phyloP scores from a whole-genome alignment of 2,113 vertebrate genomes.

The Saiga tatarica region DNA sequence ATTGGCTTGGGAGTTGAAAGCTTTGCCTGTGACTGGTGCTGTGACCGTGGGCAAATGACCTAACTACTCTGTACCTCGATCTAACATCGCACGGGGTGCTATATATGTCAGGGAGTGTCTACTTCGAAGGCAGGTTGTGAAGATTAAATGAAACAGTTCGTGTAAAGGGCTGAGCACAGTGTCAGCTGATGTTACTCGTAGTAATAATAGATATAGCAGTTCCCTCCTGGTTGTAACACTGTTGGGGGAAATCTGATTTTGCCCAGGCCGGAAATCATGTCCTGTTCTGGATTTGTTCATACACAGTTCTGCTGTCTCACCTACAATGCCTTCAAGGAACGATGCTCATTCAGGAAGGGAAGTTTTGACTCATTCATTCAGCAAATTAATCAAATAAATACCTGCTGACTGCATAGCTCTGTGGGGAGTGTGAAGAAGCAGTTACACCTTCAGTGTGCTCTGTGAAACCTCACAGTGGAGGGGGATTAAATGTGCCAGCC shows the following conservation, averaged over 20 bases:
- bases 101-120: not conserved
- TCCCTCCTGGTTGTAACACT: not conserved
- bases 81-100: not conserved
- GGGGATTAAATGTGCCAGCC: not conserved
- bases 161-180: not conserved
- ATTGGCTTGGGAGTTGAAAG: slow-evolving; percentile 9
- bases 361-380: slow-evolving; percentile 22
- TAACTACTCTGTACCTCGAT: not conserved
- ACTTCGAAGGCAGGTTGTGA: not conserved
- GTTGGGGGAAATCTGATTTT: not conserved
- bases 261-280: not conserved
- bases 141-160: not conserved
- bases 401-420: not conserved
- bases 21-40: slow-evolving; percentile 45
- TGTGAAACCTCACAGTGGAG: not conserved
- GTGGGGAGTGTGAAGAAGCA: not conserved
- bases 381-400: not conserved
- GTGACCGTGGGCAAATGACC: not conserved
- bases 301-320: not conserved
- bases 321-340: not conserved
- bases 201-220: not conserved
- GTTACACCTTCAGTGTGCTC: not conserved
- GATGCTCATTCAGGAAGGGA: slow-evolving; percentile 27
- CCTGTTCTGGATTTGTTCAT: not conserved
- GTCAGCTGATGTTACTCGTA: not conserved